Evolutionary conservation across 2,888 invertebrate genomes (phyloP).

Genomic region (Pemphredon lugubris): DNA sequence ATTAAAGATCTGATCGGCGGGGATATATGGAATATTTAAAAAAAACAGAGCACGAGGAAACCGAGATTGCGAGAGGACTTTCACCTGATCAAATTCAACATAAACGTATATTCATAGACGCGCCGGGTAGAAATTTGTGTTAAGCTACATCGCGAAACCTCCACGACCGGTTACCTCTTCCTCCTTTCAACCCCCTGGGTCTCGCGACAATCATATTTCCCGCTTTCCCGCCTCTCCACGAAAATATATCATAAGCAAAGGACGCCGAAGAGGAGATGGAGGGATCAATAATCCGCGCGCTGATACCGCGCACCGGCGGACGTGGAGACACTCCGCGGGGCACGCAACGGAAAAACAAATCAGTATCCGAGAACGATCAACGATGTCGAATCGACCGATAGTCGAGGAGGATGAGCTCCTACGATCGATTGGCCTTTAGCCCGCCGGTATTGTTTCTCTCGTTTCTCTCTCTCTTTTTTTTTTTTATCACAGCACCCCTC

Average conservation of each 20-base stretch:
- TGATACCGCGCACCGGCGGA: slow-evolving; percentile 67
- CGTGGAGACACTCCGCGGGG: slow-evolving; percentile 11
- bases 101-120: background rate
- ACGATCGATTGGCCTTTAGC: slow-evolving; percentile 7
- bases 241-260: slow-evolving; percentile 59
- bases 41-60: background rate
- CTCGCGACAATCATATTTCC: slow-evolving; percentile 26
- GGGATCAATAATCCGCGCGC: slow-evolving; percentile 79
- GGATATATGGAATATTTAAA: background rate
- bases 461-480: too few species aligned
- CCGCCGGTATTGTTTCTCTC: slow-evolving; percentile 35
- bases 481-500: too few species aligned
- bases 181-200: background rate
- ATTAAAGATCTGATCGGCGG: slow-evolving; percentile 10
- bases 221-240: slow-evolving; percentile 33
- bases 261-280: slow-evolving; percentile 60
- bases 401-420: too few species aligned
- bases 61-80: background rate
- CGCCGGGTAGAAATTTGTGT: too few species aligned
- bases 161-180: too few species aligned
- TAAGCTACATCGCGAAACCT: too few species aligned
- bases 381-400: too few species aligned
- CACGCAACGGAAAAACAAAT: slow-evolving; percentile 19
- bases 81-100: background rate
- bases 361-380: slow-evolving; percentile 9